Conservation (phyloP, 1,140 invertebrate genomes). For the Ctenoplectra terminalis region DNA sequence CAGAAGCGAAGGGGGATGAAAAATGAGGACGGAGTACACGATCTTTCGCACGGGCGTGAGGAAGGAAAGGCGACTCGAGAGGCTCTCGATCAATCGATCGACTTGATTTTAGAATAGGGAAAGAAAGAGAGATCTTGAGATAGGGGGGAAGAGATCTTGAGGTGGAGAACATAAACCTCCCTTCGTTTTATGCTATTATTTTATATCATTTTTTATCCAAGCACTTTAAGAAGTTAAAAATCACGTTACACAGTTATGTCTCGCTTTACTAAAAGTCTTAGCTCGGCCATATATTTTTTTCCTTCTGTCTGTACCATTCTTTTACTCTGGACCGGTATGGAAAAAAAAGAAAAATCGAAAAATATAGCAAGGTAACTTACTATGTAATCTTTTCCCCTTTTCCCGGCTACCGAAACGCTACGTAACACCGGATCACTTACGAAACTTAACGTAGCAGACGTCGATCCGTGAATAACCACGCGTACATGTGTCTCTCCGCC, state of each 20-base stretch:
- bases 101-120: neutral
- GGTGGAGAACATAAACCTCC: neutral
- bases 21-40: neutral
- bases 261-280: too few relatives aligned
- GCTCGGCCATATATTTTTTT: too few relatives aligned
- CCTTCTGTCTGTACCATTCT: too few relatives aligned
- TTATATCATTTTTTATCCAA: too few relatives aligned
- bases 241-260: too few relatives aligned
- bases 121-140: neutral
- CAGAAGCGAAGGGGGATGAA: neutral
- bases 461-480: conserved; percentile 56
- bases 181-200: neutral
- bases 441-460: conserved; percentile 55
- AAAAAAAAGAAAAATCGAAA: too few relatives aligned
- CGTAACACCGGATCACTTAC: conserved; percentile 57
- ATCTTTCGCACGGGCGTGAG: neutral
- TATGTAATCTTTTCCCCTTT: conserved; percentile 35
- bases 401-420: conserved; percentile 33
- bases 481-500: conserved; percentile 45
- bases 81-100: conserved; percentile 5
- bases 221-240: too few relatives aligned
- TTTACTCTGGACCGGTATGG: too few relatives aligned
- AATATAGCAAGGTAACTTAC: too few relatives aligned
- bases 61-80: neutral
- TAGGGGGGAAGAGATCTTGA: neutral